Conservation (phyloP, 1,140 invertebrate species). For the Cherax destructor region DNA sequence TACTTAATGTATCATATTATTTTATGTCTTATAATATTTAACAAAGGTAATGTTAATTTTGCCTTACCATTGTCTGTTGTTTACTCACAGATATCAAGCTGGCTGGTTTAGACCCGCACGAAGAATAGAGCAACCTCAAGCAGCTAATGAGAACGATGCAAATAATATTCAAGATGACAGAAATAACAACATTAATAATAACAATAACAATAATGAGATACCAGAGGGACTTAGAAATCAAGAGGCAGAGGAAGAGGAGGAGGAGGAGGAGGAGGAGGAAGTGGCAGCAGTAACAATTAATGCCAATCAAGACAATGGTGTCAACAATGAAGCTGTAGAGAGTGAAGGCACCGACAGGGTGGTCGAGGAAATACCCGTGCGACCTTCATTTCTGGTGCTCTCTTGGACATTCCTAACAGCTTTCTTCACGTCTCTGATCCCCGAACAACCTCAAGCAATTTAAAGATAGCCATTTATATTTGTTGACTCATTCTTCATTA, state of each 20-base stretch:
- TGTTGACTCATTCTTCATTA: background rate
- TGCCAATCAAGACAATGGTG: background rate
- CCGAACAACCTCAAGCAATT: slow-evolving; percentile 46
- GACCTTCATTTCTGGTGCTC: slow-evolving; percentile 34
- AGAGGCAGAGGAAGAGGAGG: background rate
- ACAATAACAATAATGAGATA: slow-evolving; percentile 33
- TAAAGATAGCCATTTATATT: background rate
- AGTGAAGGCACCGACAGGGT: background rate
- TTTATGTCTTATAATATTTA: no score
- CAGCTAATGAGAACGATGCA: background rate
- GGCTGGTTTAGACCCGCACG: slow-evolving; percentile 46
- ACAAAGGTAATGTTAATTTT: no score
- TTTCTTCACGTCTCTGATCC: slow-evolving; percentile 44
- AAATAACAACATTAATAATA: slow-evolving; percentile 50
- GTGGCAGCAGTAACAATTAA: no score
- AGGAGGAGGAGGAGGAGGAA: no score
- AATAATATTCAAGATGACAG: slow-evolving; percentile 27
- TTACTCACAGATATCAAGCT: slow-evolving; percentile 34
- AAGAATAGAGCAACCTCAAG: slow-evolving; percentile 13
- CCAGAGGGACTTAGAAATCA: background rate
- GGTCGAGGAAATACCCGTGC: slow-evolving; percentile 36
- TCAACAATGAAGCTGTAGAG: background rate
- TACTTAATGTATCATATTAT: no score
- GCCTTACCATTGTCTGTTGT: no score
- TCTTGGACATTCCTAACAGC: slow-evolving; percentile 53